Evolutionary conservation across 2,797 vertebrate genomes (phyloP).

Genomic region (Alosa sapidissima): DNA sequence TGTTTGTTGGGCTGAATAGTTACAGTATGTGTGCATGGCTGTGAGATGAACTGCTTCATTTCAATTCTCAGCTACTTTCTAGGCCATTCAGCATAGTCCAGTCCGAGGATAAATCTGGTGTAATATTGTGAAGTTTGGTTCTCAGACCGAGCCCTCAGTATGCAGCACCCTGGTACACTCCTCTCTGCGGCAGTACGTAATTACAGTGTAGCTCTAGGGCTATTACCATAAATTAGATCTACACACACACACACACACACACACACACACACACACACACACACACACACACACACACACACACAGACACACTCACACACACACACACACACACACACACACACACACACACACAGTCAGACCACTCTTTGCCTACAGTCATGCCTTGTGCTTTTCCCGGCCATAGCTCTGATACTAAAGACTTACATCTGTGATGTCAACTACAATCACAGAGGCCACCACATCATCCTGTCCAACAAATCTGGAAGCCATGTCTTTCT

Average conservation of each 20-base stretch:
- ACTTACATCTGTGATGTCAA: conserved; percentile 3
- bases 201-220: conserved; percentile 14
- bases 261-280: background rate
- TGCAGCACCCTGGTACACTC: background rate
- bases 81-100: background rate
- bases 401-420: background rate
- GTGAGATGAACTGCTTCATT: background rate
- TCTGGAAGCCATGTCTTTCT: background rate
- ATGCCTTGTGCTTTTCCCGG: background rate
- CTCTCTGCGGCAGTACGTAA: background rate
- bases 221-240: conserved; percentile 21
- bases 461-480: background rate
- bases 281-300: background rate
- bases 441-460: background rate
- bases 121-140: background rate
- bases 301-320: conserved; percentile 34
- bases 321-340: conserved; percentile 25
- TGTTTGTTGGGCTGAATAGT: background rate
- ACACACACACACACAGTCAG: background rate
- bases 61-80: background rate
- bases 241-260: background rate
- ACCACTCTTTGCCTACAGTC: background rate
- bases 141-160: background rate
- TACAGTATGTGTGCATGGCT: conserved; percentile 9
- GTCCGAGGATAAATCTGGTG: background rate